Evolutionary conservation across 2,797 vertebrate species (phyloP).

Genomic region (Myotis myotis): DNA sequence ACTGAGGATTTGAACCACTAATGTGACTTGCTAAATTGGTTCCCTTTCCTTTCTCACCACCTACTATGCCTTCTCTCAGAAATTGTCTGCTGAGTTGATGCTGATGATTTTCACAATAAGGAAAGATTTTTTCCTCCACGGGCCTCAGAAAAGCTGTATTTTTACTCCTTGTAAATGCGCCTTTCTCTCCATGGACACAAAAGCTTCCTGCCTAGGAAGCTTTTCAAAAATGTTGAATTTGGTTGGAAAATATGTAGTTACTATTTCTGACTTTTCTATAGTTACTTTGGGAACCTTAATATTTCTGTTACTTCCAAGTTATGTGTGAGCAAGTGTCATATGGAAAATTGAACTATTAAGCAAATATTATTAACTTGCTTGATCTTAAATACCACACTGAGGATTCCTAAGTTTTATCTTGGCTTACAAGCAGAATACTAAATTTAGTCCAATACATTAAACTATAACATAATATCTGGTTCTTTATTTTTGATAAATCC

Average conservation of each 20-base stretch:
- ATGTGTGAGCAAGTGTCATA: background rate
- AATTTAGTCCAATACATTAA: conserved; percentile 21
- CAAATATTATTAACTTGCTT: background rate
- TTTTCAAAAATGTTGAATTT: conserved; percentile 18
- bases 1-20: background rate
- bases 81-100: background rate
- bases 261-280: conserved; percentile 17
- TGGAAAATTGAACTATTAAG: background rate
- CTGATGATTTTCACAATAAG: background rate
- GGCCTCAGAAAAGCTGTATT: background rate
- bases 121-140: background rate
- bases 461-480: background rate
- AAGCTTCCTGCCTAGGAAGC: background rate
- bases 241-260: background rate
- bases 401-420: background rate
- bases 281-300: background rate
- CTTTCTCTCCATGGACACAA: background rate
- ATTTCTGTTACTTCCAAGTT: conserved; percentile 31
- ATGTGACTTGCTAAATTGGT: background rate
- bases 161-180: background rate
- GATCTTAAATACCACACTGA: background rate
- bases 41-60: background rate
- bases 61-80: background rate
- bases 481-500: background rate
- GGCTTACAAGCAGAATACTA: background rate